Base-by-base conservation (phyloP, 1,140 invertebrate genomes). In the Brachionus angularis region DNA sequence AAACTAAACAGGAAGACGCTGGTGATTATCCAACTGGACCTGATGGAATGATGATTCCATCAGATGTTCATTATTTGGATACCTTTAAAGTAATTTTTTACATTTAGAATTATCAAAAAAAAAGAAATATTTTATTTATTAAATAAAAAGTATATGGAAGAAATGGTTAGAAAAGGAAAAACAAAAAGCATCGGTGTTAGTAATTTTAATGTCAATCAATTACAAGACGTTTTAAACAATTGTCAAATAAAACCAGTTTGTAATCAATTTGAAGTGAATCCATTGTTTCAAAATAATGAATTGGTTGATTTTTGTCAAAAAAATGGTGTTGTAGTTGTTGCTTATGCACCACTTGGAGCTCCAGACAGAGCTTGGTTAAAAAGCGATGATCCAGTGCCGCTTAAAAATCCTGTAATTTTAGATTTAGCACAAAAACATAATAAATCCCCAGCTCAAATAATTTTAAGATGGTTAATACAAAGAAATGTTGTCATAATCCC, bases 201-300 rank as follows among this genome's bases (percentile, higher is more conserved):
- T 44, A 83, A 83, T 64, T 83, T 80, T 73, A 72, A 74, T 16
- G 74, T 79, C 50, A 44, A 73, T n/a, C 79, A 83, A 72, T 46
- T 83, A 8, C 75, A 78, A 52, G 73, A 75, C 27, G 55, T 81
- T 18, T 52, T 79, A 53, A 77, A 80, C 42, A 76, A 73, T 34
- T 75, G 77, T 67, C 74, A 73, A 42, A 73, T 82, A 18, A 71
- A 74, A 39, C 82, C 82, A 10, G 78, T 80, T 50, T 77, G 82
- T 23, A 81, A 83, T 75, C 82, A 83, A 74, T 79, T 80, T 46
- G 82, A 83, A 75, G 81, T 82, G 49, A 80, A 83, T 74, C 81
- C 82, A 10, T 82, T 76, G 73, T 79, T 81, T 50, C 78, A 81
- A 73, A 82, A 78, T 14, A 73, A 72, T 27, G 72, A 76, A 25